Percentiles rank a stretch among this genome's conserved stretches.
Conservation (phyloP, 1,140 invertebrate species). For the Penaeus indicus region DNA sequence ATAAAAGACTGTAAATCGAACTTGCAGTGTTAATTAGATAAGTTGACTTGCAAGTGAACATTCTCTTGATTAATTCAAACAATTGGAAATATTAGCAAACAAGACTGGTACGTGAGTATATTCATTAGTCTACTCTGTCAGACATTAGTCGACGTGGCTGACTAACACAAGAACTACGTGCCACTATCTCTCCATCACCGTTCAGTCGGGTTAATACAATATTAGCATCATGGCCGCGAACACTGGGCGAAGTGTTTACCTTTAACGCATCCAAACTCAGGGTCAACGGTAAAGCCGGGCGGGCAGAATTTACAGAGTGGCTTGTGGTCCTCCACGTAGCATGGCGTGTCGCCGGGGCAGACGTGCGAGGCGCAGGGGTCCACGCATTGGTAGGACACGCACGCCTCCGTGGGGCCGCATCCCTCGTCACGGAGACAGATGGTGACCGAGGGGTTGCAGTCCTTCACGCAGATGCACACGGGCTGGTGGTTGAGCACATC, state of each 20-base stretch:
- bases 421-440: constrained; percentile 90
- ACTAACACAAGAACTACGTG: constrained; percentile 42
- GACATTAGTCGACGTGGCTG: constrained; percentile 60
- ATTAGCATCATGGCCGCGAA: constrained; percentile 37
- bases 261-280: constrained; percentile 93
- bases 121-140: constrained; percentile 56
- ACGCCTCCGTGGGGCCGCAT: constrained; percentile 85
- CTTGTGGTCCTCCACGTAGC: constrained; percentile 92
- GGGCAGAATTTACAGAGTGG: constrained; percentile 95
- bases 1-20: constrained; percentile 22
- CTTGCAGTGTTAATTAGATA: constrained; percentile 39
- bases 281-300: constrained; percentile 87
- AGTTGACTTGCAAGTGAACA: constrained; percentile 50
- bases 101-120: constrained; percentile 48
- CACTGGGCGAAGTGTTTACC: constrained; percentile 77
- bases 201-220: constrained; percentile 64
- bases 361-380: constrained; percentile 86
- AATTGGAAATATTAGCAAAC: constrained; percentile 46
- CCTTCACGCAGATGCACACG: constrained; percentile 86
- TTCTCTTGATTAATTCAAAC: constrained; percentile 48
- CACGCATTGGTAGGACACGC: constrained; percentile 89
- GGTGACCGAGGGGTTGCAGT: constrained; percentile 86
- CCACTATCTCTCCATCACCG: constrained; percentile 62
- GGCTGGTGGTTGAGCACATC: constrained; percentile 87
- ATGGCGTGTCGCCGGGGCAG: constrained; percentile 85